Conservation (phyloP, 2,113 vertebrate species). For the Passer domesticus region DNA sequence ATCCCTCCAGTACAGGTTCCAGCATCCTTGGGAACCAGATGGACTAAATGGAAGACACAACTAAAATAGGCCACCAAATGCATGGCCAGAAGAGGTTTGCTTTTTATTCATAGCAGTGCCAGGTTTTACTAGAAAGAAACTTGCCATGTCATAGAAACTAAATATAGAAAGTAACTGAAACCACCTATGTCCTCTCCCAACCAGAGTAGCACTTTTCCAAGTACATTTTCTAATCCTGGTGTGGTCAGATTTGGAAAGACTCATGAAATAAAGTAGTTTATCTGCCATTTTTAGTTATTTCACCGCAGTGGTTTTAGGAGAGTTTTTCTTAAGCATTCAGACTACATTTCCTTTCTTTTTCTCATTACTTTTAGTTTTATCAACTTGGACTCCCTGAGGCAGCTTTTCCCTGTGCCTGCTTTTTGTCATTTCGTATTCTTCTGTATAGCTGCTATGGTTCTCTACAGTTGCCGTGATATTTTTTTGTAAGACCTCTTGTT, state of each 20-base stretch:
- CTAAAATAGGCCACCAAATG: neutral
- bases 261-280: neutral
- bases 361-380: neutral
- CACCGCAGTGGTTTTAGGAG: rapidly evolving
- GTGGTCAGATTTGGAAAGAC: neutral
- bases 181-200: neutral
- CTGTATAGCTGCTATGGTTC: neutral
- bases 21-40: constrained; percentile 18
- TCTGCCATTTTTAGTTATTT: neutral
- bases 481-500: constrained; percentile 6
- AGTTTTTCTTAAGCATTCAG: neutral
- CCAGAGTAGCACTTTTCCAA: neutral
- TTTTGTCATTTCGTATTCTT: neutral
- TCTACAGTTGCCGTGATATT: neutral
- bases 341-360: neutral
- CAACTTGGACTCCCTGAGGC: neutral
- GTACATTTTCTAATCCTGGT: neutral
- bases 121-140: neutral
- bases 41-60: neutral
- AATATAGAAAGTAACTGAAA: neutral
- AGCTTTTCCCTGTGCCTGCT: neutral
- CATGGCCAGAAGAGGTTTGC: neutral
- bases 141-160: neutral
- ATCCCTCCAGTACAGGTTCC: constrained; percentile 19
- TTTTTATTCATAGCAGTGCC: neutral